Base-by-base conservation (phyloP, 2,113 vertebrate species). In the Coturnix japonica region DNA sequence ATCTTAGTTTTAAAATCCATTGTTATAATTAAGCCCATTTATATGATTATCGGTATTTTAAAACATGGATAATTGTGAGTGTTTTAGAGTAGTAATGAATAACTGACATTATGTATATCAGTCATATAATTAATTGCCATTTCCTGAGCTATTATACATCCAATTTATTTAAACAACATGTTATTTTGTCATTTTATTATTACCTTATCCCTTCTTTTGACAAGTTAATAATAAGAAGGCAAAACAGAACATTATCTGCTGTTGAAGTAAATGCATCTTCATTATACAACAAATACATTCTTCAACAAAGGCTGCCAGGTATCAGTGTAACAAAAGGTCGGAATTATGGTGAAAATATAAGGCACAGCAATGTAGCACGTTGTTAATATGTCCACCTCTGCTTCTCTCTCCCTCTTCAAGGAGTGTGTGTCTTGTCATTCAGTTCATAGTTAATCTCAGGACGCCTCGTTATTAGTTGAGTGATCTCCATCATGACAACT, bases 101-200 rank as follows among this genome's bases (percentile, higher is more conserved):
- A 91, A 73, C 54, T 74, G 86, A 89, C 74, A 59, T 90, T 89
- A 79, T 85, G 43, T 85, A 35, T 77, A 49, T 76, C 90, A 90
- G 61, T 22, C 60, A 51, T 72, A 67, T 87, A 95, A 95, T 94
- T 94, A 93, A 90, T 92, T 94, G 43, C 31, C 66, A 81, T 93
- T 92, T 81, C 78, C 89, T 90, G 84, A 70, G 76, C 46, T 63
- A 46, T 92, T 78, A 75, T 81, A 81, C 41, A 39, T 85, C 37
- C 31, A 54, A 85, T 92, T 95, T 87, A 86, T 85, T 89, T 90
- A 81, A 96, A 84, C 81, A 94, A 75, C 57, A 17, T 66, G 77
- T 46, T 95, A 73, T 93, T 94, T 94, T 95, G 71, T 89, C 60
- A 85, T 92, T 92, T 95, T 73, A 56, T 73, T 90, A 76, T 90